Percentiles rank a stretch among this genome's conserved stretches.
Evolutionary conservation across 2,888 invertebrate genomes (phyloP).

Genomic region (Chaetoderma sp.): DNA sequence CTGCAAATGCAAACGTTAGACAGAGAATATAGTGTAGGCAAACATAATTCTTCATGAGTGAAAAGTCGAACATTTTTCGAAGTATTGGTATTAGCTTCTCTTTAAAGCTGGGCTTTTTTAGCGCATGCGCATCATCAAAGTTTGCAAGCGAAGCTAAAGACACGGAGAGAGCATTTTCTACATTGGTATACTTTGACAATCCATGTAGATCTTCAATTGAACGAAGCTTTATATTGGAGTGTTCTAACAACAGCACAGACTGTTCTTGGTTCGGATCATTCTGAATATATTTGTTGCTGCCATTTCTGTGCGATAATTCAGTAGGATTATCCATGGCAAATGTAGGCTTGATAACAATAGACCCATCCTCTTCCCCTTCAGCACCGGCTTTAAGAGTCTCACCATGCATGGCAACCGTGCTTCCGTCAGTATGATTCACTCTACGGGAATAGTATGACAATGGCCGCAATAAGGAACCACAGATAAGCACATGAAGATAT

Average conservation of each 20-base stretch:
- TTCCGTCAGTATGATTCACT: too few species aligned
- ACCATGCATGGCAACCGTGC: too few species aligned
- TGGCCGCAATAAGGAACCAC: constrained; percentile 51
- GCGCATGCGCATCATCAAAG: not conserved
- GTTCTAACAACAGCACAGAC: too few species aligned
- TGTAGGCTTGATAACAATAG: too few species aligned
- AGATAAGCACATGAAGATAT: constrained; percentile 47
- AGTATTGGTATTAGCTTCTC: not conserved
- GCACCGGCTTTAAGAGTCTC: too few species aligned
- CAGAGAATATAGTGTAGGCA: not conserved
- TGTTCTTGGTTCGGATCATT: too few species aligned
- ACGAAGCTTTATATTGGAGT: too few species aligned
- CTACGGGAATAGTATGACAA: constrained; percentile 42
- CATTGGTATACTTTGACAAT: not conserved
- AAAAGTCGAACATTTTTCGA: not conserved
- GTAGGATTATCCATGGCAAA: too few species aligned
- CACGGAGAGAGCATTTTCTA: not conserved
- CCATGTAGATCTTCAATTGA: not conserved
- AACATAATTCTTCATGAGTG: not conserved
- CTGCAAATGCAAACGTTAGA: not conserved
- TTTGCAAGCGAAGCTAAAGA: not conserved
- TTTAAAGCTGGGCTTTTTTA: not conserved
- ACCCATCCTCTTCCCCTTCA: too few species aligned
- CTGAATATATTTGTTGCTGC: too few species aligned
- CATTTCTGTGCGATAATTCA: too few species aligned